Percentiles rank a stretch among this genome's conserved stretches.
These are phyloP conservation scores for Aphyosemion australe DNA, from an alignment of 2,113 vertebrate genomes.

Conservation along the genomic window DNA sequence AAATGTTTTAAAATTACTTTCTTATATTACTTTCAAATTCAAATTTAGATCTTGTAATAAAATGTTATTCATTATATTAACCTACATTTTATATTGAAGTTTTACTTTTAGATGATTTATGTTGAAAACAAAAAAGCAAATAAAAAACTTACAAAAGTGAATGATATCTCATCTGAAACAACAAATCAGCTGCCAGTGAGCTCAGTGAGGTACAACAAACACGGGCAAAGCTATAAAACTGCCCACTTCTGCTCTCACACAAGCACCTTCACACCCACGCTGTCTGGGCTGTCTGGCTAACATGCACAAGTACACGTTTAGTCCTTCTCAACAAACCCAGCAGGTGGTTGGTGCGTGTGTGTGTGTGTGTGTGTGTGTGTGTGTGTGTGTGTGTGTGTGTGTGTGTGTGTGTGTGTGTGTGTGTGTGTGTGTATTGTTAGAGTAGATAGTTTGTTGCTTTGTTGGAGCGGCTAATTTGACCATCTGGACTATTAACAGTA, in stretches of 20 bases:
- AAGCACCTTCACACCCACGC: slow-evolving; percentile 23
- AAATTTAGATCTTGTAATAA: no score
- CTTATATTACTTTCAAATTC: no score
- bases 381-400: slow-evolving; percentile 38
- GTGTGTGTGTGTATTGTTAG: slow-evolving; percentile 45
- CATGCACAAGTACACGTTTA: slow-evolving; percentile 63
- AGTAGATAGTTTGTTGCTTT: slow-evolving; percentile 78
- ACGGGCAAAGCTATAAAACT: slow-evolving; percentile 7
- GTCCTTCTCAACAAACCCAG: slow-evolving; percentile 61
- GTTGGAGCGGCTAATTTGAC: slow-evolving; percentile 79
- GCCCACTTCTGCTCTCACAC: slow-evolving; percentile 26
- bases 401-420: slow-evolving; percentile 24
- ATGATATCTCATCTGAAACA: slow-evolving; percentile 3
- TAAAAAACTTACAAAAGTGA: slow-evolving; percentile 4
- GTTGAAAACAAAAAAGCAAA: no score
- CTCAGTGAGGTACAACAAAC: slow-evolving; percentile 28
- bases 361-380: slow-evolving; percentile 25
- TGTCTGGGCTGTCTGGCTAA: slow-evolving; percentile 36
- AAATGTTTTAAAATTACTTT: no score
- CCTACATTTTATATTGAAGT: not conserved
- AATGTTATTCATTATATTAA: no score
- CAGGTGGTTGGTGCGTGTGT: slow-evolving; percentile 54
- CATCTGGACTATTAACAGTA: slow-evolving; percentile 74
- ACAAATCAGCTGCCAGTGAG: slow-evolving; percentile 12
- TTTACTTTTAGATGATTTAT: not conserved